These are phyloP conservation scores for Monochamus alternatus DNA, from an alignment of 2,888 invertebrate species.

Conservation along the genomic window DNA sequence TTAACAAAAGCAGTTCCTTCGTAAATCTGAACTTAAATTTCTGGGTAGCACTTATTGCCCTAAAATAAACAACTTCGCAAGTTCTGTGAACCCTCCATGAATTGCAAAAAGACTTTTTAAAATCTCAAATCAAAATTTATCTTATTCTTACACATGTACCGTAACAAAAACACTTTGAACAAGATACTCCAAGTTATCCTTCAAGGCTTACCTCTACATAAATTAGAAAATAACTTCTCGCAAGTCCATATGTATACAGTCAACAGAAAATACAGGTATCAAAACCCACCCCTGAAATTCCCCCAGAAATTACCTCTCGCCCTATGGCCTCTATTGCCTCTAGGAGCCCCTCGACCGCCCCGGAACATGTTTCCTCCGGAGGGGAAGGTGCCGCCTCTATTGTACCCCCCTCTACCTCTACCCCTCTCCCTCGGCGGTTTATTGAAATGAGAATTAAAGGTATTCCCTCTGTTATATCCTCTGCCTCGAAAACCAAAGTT, in stretches of 20 bases:
- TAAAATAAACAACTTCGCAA: background rate
- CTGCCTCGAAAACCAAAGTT: slow-evolving; percentile 40
- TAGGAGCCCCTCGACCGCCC: slow-evolving; percentile 30
- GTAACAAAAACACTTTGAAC: slow-evolving; percentile 28
- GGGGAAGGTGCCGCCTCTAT: background rate
- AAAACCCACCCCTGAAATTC: slow-evolving; percentile 49
- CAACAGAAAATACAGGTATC: slow-evolving; percentile 35
- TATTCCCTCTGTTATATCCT: slow-evolving; percentile 40
- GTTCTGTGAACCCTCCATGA: background rate
- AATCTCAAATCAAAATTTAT: slow-evolving; percentile 12
- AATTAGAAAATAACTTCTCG: slow-evolving; percentile 24
- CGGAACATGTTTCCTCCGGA: slow-evolving; percentile 28
- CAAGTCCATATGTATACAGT: background rate
- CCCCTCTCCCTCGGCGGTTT: slow-evolving; percentile 35
- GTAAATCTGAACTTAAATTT: background rate
- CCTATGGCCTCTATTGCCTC: slow-evolving; percentile 43
- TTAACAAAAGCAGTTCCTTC: background rate
- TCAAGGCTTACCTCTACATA: slow-evolving; percentile 21
- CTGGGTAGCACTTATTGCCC: background rate
- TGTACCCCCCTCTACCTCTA: slow-evolving; percentile 40
- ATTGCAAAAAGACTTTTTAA: background rate
- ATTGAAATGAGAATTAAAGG: slow-evolving; percentile 32
- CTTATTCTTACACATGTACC: slow-evolving; percentile 13
- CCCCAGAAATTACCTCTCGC: slow-evolving; percentile 49
- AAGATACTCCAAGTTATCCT: slow-evolving; percentile 23